phyloP scores from a whole-genome alignment of 2,113 vertebrate species.

The Apteryx owenii region DNA sequence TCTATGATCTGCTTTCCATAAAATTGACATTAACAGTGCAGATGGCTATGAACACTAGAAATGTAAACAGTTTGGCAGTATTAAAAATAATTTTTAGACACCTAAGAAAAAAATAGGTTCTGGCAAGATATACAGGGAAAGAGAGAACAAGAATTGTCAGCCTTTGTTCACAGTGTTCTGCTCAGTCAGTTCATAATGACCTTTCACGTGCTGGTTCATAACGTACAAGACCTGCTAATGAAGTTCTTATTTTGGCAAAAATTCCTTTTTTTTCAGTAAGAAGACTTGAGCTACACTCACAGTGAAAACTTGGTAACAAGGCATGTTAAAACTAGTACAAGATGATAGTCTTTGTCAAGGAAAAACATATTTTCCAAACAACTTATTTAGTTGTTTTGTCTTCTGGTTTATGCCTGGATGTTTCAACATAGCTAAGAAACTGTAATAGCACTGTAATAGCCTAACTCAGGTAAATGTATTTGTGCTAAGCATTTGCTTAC shows the following conservation, averaged over 20 bases:
- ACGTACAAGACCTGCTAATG: neutral
- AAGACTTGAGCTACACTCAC: neutral
- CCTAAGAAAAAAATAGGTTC: neutral
- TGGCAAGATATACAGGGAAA: neutral
- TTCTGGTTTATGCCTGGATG: neutral
- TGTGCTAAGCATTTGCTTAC: neutral
- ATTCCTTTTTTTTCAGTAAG: neutral
- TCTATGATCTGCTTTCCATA: neutral
- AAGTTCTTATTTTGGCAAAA: constrained; percentile 8
- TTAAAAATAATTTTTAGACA: neutral
- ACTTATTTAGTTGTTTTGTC: neutral
- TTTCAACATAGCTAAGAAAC: neutral
- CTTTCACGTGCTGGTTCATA: neutral
- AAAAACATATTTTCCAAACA: neutral
- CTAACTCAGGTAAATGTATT: neutral
- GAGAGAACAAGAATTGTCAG: neutral
- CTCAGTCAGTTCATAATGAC: neutral
- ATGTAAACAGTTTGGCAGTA: neutral
- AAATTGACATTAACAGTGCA: neutral
- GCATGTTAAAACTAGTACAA: neutral
- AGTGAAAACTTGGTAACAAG: neutral
- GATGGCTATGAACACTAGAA: neutral
- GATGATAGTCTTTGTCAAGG: neutral
- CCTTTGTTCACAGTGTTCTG: neutral
- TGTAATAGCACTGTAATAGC: neutral